Evolutionary conservation across 2,888 invertebrate species (phyloP), one percentile per base, ranked within the genome.

Genomic region (Limnephilus marmoratus): DNA sequence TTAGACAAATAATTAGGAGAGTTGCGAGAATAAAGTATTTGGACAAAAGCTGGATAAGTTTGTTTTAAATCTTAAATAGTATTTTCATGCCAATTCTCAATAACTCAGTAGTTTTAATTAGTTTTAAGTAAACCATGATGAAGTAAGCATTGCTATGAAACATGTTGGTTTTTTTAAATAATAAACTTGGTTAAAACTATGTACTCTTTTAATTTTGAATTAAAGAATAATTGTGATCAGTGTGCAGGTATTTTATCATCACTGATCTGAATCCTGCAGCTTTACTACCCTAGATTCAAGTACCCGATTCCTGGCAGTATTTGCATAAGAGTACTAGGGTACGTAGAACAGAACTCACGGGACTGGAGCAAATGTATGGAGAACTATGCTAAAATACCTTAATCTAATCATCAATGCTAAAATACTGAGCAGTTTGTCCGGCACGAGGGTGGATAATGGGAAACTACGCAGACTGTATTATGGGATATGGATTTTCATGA

Each of bases 311-410:
- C 68, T n/a, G 24, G 68, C 83, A 9, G 45, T 45, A 86, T 86
- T 86, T 45, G 86, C 86, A 86, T 86, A 86, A 41, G 86, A 86
- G 86, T 29, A 68, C 24, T 24, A 9, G 68, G 2, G 24, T 68
- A 86, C 45, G n/a, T 29, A 49, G n/a, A 15, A 45, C 86, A 86
- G 86, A 45, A 86, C 45, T 45, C 86, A 86, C 49, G 45, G 88
- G 37, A 89, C 24, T 37, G 88, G 80, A 37, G 88, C 80, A 89
- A 89, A 89, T 89, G 41, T 89, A 89, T 89, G 88, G 88, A 89
- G 41, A 89, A 89, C 88, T 89, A 89, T 89, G 88, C 88, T 89
- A 89, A 89, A 89, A 37, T 89, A 81, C 81, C 68, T 45, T 89
- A 89, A 89, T 89, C 88, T 89, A 34, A 89, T 89, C 88, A 89